Base-by-base conservation (phyloP, 2,113 vertebrate species). In the Phylloscopus trochilus region DNA sequence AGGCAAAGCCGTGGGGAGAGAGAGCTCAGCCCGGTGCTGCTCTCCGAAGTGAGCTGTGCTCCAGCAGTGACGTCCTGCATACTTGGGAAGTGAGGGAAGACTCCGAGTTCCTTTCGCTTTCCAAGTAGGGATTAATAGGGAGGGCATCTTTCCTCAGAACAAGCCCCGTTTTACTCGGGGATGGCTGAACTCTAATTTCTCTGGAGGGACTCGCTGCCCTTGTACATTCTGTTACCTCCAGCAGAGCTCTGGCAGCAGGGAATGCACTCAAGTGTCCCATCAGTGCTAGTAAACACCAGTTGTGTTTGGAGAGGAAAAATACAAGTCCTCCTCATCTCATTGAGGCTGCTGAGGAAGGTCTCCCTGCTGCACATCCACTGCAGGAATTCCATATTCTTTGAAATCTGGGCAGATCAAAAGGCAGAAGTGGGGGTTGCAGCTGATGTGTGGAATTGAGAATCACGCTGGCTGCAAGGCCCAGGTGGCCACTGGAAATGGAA, bases 231-330 rank as follows among this genome's bases (percentile, higher is more conserved):
- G 2, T 58, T 11, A 39, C n/a, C 67, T 76, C 41, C 52, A 5
- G 1, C 22, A 21, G 39, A 47, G 53, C 53, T 39, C 49, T 13
- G 52, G 56, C 69, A 19, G 3, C 17, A 4, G 35, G 58, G 41
- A 30, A 33, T 13, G 14, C 1, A 1, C 14, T 19, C 52, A 3
- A 3, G 7, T 0, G 4, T 30, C 55, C 73, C 43, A 1, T 4
- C 2, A 0, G 9, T 7, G 27, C n/a, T 60, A 31, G 73, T 33
- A 15, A 79, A 14, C 60, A 44, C 4, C 37, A 5, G 11, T 37
- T 28, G 8, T 41, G n/a, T 43, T 75, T 6, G 39, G 35, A 30
- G 59, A 41, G 52, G 79, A 52, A 49, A 79, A 87, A 13, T 3
- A 6, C 5, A 55, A 75, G 22, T 43, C 31, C 35, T 22, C 5